Conservation (phyloP, 2,797 vertebrate genomes). For the Sebastes trivittatus region DNA sequence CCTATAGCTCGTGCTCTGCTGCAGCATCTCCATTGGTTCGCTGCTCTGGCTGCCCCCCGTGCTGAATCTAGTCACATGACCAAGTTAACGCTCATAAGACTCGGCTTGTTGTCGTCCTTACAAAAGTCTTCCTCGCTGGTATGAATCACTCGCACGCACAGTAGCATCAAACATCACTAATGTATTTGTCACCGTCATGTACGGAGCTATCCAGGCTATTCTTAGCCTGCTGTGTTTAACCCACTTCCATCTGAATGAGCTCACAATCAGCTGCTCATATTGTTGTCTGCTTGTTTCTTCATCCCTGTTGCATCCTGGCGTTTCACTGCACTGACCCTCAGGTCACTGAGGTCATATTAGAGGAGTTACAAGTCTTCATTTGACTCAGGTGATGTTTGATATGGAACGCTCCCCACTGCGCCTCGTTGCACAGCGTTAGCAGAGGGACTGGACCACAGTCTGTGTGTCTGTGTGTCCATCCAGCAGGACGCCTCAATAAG, state of each 20-base stretch:
- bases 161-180: slow-evolving; percentile 3
- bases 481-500: background rate
- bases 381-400: background rate
- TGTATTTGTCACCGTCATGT: slow-evolving; percentile 17
- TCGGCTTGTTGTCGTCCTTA: slow-evolving; percentile 17
- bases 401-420: background rate
- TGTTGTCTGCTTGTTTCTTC: background rate
- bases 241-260: slow-evolving; percentile 44
- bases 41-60: background rate
- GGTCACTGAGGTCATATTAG: background rate
- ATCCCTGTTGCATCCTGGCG: background rate
- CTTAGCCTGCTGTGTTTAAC: slow-evolving; percentile 43
- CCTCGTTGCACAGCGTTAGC: background rate
- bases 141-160: background rate
- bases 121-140: slow-evolving; percentile 17
- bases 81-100: slow-evolving; percentile 25
- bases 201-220: slow-evolving; percentile 33
- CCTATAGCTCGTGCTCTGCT: background rate
- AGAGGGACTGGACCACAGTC: background rate
- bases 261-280: slow-evolving; percentile 24
- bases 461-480: background rate
- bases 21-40: slow-evolving; percentile 17
- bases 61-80: slow-evolving; percentile 35
- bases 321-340: background rate
- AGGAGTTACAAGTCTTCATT: background rate